Evolutionary conservation across 2,797 vertebrate genomes (phyloP).

Genomic region (Geotrypetes seraphini): DNA sequence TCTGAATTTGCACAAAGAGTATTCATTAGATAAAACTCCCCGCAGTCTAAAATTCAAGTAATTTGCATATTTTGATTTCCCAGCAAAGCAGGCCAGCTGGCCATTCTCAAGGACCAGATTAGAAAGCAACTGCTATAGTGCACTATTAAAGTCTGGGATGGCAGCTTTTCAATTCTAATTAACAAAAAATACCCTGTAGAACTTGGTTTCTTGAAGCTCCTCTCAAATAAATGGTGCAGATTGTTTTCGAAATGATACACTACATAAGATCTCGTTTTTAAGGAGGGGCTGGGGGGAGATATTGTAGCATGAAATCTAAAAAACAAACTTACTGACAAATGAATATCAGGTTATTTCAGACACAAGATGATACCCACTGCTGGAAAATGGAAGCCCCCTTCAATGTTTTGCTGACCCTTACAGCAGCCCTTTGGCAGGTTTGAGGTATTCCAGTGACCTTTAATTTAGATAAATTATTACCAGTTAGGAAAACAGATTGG

Average conservation of each 20-base stretch:
- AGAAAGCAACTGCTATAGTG: no score
- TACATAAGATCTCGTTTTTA: neutral
- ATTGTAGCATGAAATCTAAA: conserved; percentile 31
- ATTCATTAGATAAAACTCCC: no score
- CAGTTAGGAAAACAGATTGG: conserved; percentile 59
- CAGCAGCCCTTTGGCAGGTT: conserved; percentile 50
- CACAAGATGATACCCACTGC: conserved; percentile 19
- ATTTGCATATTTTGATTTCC: no score
- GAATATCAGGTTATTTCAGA: conserved; percentile 36
- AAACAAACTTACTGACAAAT: conserved; percentile 27
- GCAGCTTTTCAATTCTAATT: no score
- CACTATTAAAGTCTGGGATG: no score
- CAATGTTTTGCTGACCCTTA: conserved; percentile 21
- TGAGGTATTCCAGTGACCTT: conserved; percentile 60
- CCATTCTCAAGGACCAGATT: no score
- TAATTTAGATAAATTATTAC: conserved; percentile 70
- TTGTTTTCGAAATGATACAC: neutral
- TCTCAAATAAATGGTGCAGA: neutral
- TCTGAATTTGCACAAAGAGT: no score
- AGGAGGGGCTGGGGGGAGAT: neutral
- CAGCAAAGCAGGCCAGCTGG: no score
- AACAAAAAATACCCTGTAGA: neutral
- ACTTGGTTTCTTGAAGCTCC: neutral
- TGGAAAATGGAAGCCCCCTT: conserved; percentile 25
- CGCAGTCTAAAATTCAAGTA: neutral